phyloP scores from a whole-genome alignment of 2,888 invertebrate species.

The Podotricha telesiphe region DNA sequence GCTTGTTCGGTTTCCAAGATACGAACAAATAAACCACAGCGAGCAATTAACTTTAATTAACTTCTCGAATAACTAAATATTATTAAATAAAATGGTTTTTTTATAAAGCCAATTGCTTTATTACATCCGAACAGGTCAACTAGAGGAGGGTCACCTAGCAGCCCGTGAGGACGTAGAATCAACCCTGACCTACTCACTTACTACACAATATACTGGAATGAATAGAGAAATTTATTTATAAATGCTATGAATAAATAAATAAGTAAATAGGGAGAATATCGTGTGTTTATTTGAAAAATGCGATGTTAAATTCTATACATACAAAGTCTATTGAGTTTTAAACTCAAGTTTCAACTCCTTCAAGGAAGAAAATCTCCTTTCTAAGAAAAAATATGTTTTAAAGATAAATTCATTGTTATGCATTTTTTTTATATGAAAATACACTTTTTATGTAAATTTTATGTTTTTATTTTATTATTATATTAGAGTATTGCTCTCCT shows the following conservation, averaged over 20 bases:
- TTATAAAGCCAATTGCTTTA: conserved; percentile 2
- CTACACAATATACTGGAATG: neutral
- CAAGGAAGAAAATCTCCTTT: too few species aligned
- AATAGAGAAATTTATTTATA: conserved; percentile 9
- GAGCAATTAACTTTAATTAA: too few species aligned
- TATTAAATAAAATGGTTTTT: neutral
- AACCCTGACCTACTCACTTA: conserved; percentile 17
- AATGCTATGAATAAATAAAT: neutral
- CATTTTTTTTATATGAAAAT: too few species aligned
- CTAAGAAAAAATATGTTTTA: too few species aligned
- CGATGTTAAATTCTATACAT: neutral
- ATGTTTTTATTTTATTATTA: too few species aligned
- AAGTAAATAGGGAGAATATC: neutral
- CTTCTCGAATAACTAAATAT: neutral
- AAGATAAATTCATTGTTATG: too few species aligned
- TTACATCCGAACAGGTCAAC: conserved; percentile 14
- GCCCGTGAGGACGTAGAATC: neutral
- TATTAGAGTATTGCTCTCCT: too few species aligned
- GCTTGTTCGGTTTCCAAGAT: too few species aligned
- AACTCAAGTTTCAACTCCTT: too few species aligned
- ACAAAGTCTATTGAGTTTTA: too few species aligned
- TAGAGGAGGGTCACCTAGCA: conserved; percentile 14
- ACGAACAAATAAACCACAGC: too few species aligned
- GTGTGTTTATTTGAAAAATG: neutral
- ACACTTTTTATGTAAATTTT: too few species aligned